Percentiles rank a stretch among this genome's conserved stretches.
Evolutionary conservation across 2,888 invertebrate genomes (phyloP).

Genomic region (Leptopterna dolabrata): DNA sequence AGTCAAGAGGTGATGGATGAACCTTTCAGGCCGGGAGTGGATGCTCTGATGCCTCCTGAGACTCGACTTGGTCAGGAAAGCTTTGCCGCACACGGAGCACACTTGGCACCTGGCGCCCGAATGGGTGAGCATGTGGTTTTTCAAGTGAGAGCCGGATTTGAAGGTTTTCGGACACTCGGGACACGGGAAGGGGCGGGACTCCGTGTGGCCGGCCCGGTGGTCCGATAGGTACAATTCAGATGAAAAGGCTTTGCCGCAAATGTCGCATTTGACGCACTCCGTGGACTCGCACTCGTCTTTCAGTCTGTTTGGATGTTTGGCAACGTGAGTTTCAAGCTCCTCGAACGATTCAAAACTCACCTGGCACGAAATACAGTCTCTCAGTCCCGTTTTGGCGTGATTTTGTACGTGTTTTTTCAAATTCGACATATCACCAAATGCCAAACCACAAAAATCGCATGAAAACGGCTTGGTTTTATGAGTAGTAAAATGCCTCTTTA

Average conservation of each 20-base stretch:
- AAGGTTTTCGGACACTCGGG: slow-evolving; percentile 62
- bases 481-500: slow-evolving; percentile 15
- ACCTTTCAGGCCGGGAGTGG: slow-evolving; percentile 44
- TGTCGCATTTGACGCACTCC: slow-evolving; percentile 61
- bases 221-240: slow-evolving; percentile 61
- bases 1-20: not conserved
- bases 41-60: slow-evolving; percentile 61
- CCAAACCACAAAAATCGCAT: slow-evolving; percentile 29
- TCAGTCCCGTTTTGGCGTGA: slow-evolving; percentile 8
- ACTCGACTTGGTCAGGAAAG: slow-evolving; percentile 62
- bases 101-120: slow-evolving; percentile 61
- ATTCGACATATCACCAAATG: not conserved
- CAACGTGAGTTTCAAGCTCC: slow-evolving; percentile 58
- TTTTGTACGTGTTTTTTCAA: slow-evolving; percentile 2
- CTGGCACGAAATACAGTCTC: slow-evolving; percentile 1
- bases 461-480: slow-evolving; percentile 22
- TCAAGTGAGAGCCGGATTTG: slow-evolving; percentile 62
- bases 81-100: slow-evolving; percentile 61
- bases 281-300: not conserved
- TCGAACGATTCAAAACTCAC: slow-evolving; percentile 38
- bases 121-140: slow-evolving; percentile 62
- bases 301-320: slow-evolving; percentile 20
- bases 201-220: slow-evolving; percentile 62
- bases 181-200: slow-evolving; percentile 60
- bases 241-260: slow-evolving; percentile 63